Conservation (phyloP, 2,797 vertebrate species). For the Scarus forsteni region DNA sequence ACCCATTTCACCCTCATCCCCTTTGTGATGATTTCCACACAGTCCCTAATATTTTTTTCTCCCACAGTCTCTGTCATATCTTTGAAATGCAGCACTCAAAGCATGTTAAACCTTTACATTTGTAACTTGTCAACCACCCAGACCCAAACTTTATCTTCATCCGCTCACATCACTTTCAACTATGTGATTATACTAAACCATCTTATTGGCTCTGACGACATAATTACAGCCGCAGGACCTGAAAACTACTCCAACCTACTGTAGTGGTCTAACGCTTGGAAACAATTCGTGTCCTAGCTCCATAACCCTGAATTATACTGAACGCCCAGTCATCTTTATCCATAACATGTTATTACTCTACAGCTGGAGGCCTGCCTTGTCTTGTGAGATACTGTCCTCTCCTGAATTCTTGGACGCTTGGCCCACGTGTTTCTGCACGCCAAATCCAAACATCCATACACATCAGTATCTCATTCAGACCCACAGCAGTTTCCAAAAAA, state of each 20-base stretch:
- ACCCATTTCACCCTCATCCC: too few species aligned
- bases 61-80: neutral
- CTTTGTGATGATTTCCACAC: neutral
- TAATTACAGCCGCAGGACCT: conserved; percentile 24
- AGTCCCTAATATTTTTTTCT: neutral
- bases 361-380: conserved; percentile 48
- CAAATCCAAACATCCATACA: neutral
- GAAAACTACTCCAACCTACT: conserved; percentile 5
- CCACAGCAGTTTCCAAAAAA: neutral
- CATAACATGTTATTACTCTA: conserved; percentile 34
- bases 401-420: neutral
- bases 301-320: conserved; percentile 38
- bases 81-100: neutral
- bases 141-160: conserved; percentile 4
- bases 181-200: conserved; percentile 1
- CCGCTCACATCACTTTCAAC: neutral
- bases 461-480: neutral
- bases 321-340: conserved; percentile 36
- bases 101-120: neutral
- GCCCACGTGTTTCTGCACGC: conserved; percentile 26
- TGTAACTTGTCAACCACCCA: neutral
- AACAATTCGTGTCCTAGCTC: conserved; percentile 5
- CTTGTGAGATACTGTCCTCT: conserved; percentile 36
- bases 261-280: neutral
- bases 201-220: conserved; percentile 4